A percentile compares a stretch with the other conserved stretches of the same genome.
Conservation (phyloP, 2,113 vertebrate species). For the Nesoenas mayeri region DNA sequence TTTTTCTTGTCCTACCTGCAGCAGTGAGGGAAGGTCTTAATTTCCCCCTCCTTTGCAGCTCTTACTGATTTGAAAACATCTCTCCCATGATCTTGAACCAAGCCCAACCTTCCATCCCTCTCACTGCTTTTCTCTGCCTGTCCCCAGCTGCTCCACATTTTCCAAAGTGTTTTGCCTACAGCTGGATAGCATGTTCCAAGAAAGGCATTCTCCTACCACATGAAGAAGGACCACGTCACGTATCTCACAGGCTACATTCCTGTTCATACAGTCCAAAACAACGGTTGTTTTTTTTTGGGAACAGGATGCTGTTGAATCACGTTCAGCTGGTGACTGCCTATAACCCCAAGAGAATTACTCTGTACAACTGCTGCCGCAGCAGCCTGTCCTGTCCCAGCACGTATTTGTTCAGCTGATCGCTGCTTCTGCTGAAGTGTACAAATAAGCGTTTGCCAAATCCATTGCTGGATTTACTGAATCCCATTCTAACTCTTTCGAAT, state of each 20-base stretch:
- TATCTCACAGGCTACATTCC: not conserved
- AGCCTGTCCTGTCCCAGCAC: not conserved
- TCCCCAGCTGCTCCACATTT: not conserved
- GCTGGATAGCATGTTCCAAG: not conserved
- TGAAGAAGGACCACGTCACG: rapidly evolving
- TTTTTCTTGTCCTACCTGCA: not conserved
- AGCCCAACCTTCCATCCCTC: not conserved
- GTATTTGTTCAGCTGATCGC: not conserved
- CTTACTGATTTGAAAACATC: not conserved
- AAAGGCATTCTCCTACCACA: not conserved
- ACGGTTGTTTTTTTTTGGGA: not conserved
- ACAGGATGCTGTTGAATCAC: not conserved
- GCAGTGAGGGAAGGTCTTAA: not conserved
- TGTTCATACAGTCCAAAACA: not conserved
- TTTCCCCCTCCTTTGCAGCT: not conserved
- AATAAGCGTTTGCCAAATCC: not conserved
- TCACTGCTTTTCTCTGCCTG: not conserved
- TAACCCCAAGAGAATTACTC: not conserved
- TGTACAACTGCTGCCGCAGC: not conserved
- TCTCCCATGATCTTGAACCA: not conserved
- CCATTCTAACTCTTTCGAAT: not conserved
- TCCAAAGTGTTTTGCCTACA: not conserved
- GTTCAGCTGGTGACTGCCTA: not conserved
- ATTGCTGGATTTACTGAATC: not conserved
- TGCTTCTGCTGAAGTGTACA: not conserved